Evolutionary conservation across 2,888 invertebrate species (phyloP).

Genomic region (Drosophila monieri): DNA sequence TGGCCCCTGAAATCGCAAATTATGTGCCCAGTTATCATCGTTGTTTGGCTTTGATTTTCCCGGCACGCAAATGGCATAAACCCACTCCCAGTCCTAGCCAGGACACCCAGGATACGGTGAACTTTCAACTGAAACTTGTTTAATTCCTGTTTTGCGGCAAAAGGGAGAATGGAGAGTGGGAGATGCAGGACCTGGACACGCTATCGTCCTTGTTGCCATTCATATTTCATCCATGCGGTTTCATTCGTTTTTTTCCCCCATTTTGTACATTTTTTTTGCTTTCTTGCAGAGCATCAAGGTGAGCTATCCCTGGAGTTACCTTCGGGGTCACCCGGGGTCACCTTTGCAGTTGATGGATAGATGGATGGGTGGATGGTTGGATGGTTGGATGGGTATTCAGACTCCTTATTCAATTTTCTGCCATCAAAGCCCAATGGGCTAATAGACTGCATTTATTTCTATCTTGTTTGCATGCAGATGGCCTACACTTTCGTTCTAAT

Average conservation of each 20-base stretch:
- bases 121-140: conserved; percentile 45
- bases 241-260: conserved; percentile 11
- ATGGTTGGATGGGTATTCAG: conserved; percentile 4
- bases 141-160: conserved; percentile 32
- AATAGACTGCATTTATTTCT: conserved; percentile 18
- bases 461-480: neutral
- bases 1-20: conserved; percentile 56
- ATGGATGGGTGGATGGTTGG: neutral
- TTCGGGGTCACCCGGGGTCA: conserved; percentile 52
- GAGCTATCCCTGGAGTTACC: conserved; percentile 33
- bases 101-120: conserved; percentile 23
- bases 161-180: conserved; percentile 2
- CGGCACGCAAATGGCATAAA: conserved; percentile 62
- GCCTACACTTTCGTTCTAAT: neutral
- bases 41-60: conserved; percentile 55
- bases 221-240: conserved; percentile 62
- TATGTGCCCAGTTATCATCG: conserved; percentile 67
- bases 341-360: conserved; percentile 22
- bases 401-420: conserved; percentile 1
- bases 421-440: conserved; percentile 1
- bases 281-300: conserved; percentile 47
- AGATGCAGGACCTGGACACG: conserved; percentile 55
- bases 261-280: conserved; percentile 7
- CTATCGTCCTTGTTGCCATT: conserved; percentile 47
- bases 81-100: conserved; percentile 15